Evolutionary conservation across 2,797 vertebrate genomes (phyloP).

Genomic region (Sparus aurata): DNA sequence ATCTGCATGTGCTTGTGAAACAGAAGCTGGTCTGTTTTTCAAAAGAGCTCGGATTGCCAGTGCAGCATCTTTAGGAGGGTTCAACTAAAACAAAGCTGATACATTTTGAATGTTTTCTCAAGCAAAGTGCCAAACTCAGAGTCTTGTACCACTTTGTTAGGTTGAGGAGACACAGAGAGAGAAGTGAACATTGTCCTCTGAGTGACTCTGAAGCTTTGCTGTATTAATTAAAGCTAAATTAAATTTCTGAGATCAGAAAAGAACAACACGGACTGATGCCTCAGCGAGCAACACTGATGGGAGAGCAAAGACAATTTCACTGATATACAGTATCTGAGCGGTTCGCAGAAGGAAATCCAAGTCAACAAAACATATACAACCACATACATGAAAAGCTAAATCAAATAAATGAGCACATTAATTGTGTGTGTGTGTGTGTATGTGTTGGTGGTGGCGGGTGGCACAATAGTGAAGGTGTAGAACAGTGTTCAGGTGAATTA

Average conservation of each 20-base stretch:
- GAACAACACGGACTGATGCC: constrained; percentile 10
- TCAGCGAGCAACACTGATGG: constrained; percentile 42
- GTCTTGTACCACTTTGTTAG: constrained; percentile 34
- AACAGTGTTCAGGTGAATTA: neutral
- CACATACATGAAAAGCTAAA: neutral
- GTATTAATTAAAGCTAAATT: constrained; percentile 61
- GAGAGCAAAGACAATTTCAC: constrained; percentile 19
- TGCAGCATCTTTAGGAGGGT: constrained; percentile 21
- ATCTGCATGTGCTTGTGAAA: constrained; percentile 43
- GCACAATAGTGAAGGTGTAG: no score
- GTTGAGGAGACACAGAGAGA: constrained; percentile 20
- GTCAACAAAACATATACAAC: constrained; percentile 14
- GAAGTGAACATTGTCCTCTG: constrained; percentile 46
- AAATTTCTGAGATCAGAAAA: constrained; percentile 53
- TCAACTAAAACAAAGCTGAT: constrained; percentile 13
- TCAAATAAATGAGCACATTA: neutral
- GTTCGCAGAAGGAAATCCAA: constrained; percentile 4
- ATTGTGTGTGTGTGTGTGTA: no score
- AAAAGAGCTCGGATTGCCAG: constrained; percentile 8
- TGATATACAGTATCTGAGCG: constrained; percentile 21
- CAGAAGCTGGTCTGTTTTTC: constrained; percentile 12
- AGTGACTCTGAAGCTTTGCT: constrained; percentile 47
- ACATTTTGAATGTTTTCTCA: constrained; percentile 15
- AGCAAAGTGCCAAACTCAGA: neutral
- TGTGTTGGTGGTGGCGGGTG: no score